These are phyloP conservation scores for Anolis carolinensis DNA, from an alignment of 2,113 vertebrate genomes.

Conservation along the genomic window DNA sequence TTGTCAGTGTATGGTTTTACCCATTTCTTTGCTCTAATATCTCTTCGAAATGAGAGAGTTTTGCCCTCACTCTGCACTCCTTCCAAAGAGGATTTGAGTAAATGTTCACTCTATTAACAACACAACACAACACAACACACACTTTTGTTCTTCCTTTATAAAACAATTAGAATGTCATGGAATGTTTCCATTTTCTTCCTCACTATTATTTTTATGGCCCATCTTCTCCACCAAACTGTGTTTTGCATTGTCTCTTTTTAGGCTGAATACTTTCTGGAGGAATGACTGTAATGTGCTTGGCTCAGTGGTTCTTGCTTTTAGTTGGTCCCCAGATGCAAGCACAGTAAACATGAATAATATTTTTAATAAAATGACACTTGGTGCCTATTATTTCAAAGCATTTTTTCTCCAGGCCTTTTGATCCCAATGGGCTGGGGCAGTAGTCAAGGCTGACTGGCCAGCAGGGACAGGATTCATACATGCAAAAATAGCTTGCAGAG, in stretches of 20 bases:
- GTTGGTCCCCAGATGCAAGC: constrained; percentile 15
- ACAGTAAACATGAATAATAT: constrained; percentile 37
- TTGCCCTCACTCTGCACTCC: not conserved
- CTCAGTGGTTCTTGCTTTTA: constrained; percentile 14
- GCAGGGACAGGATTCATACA: not conserved
- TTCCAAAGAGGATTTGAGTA: not conserved
- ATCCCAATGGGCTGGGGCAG: not conserved
- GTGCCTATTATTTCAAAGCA: constrained; percentile 29
- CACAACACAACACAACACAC: not conserved
- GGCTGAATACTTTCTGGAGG: not conserved
- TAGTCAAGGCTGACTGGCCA: not conserved
- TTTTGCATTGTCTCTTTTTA: constrained; percentile 5
- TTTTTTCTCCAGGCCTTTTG: constrained; percentile 5
- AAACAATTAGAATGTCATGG: not conserved
- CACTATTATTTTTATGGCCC: not conserved
- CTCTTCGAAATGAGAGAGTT: not conserved
- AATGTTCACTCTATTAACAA: not conserved
- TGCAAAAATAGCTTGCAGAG: not conserved
- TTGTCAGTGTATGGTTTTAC: not conserved
- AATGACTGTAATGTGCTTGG: constrained; percentile 6
- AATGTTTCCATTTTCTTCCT: not conserved
- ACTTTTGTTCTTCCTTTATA: not conserved
- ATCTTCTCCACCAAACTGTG: not conserved
- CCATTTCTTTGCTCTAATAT: not conserved
- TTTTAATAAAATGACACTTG: constrained; percentile 29